Evolutionary conservation across 2,113 vertebrate genomes (phyloP), one percentile per base, ranked within the genome.

Genomic region (Pelecanoides urinatrix): DNA sequence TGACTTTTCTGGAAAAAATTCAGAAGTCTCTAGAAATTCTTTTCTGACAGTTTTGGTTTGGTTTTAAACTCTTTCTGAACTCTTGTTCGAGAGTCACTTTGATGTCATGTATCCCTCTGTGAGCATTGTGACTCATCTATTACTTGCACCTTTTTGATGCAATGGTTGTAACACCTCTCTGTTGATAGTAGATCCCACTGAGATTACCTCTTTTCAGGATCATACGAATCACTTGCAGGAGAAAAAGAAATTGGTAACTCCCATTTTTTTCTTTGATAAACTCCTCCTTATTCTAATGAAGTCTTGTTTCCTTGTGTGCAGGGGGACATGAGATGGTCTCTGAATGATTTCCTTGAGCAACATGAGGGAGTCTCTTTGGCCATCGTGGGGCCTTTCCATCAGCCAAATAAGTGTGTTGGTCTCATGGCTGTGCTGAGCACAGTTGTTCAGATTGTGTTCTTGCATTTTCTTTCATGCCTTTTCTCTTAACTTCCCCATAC

Each of bases 61-160:
- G 10, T 77, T 91, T 81, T 63, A 68, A 81, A 49, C 13, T 63
- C 21, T 59, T 55, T 34, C 32, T 74, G 32, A 50, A 10, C 12
- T 61, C 32, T 50, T 65, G 9, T 3, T 44, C 0, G 0, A 76
- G 15, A 17, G 42, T 63, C 13, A 21, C n/a, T 63, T 65, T 23
- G 10, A 6, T n/a, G 19, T 44, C 42, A 11, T 5, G 26, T 23
- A 9, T 77, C 36, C 42, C 20, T 38, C 36, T 34, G 40, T 49
- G 42, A 44, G 14, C 6, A 1, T 68, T 61, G 11, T 85, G 32
- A 55, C 10, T 74, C 6, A 2, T 68, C 10, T 29, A 1, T 59
- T 63, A 34, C n/a, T 73, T 50, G n/a, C 9, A 59, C 11, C 4
- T 77, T 53, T 77, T 78, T 55, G 38, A 19, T 42, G 30, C 79